Evolutionary conservation across 2,888 invertebrate species (phyloP).

Genomic region (Conomelus anceps): DNA sequence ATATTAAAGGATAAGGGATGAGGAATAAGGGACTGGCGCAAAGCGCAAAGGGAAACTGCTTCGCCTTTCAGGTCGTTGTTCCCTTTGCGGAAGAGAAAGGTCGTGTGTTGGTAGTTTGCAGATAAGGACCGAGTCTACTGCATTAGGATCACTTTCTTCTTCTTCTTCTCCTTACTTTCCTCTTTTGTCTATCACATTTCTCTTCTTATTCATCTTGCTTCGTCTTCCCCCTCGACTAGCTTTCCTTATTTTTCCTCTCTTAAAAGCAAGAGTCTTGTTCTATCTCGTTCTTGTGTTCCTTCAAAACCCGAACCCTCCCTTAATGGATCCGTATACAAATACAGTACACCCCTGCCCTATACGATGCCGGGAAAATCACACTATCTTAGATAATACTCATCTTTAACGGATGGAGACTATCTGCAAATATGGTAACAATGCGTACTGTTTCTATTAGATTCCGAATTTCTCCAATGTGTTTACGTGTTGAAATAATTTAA

Average conservation of each 20-base stretch:
- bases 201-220: no score
- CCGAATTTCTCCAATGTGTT: no score
- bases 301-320: background rate
- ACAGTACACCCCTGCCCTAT: background rate
- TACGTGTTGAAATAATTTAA: no score
- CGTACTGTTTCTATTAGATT: no score
- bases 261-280: background rate
- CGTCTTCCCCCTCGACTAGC: no score
- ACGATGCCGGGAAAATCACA: background rate
- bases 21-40: background rate
- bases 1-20: background rate
- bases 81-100: background rate
- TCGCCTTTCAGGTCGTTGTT: background rate
- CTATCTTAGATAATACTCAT: background rate
- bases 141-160: conserved; percentile 4
- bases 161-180: background rate
- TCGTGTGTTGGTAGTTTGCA: conserved; percentile 1
- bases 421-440: background rate
- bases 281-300: background rate
- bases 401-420: background rate
- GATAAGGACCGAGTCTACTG: background rate
- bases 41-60: no score
- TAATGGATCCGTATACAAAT: background rate
- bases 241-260: background rate
- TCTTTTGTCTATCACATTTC: background rate